Base-by-base conservation (phyloP, 1,140 invertebrate genomes). In the Drosophila mojavensis region DNA sequence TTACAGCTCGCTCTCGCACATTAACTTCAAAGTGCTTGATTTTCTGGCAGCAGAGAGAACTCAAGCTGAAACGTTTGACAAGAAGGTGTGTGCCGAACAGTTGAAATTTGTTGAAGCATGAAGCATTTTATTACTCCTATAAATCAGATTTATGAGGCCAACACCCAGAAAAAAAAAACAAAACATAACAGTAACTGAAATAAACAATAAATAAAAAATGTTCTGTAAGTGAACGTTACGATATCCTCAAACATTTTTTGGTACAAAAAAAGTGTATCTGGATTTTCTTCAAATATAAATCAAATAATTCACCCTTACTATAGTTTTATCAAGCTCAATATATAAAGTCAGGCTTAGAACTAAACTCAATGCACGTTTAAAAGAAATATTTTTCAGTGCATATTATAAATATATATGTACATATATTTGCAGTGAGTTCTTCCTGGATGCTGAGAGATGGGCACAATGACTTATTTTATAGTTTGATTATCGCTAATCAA, bases 81-180 rank as follows among this genome's bases (percentile, higher is more conserved):
- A n/a, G 70, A 77, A 77, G 79, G 68, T 81, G 67, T 67, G 69
- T 53, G 68, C 60, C 5, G n/a, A 45, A 53, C 77, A 69, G 69
- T 60, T 70, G 70, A 60, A 77, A 70, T 66, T 69, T 67, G 75
- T 43, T 79, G 64, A 65, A 74, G 79, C 79, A 77, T 79, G 61
- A 79, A 82, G 79, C 75, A 82, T 82, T 82, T 82, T 83, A 82
- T 82, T 82, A 71, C 79, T 75, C 75, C 78, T 83, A 82, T 82
- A 82, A 82, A 82, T 82, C 79, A 79, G 79, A 66, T 82, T 82
- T 82, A 81, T 82, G 79, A 13, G 45, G 56, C 62, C 47, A 26
- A 24, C 51, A 36, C 20, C 20, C 20, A 51, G 24, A 55, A 33
- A 59, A 24, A 39, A 39, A 47, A 45, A 66, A 48, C 43, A 55